Evolutionary conservation across 2,888 invertebrate genomes (phyloP).

Genomic region (Ptilodon capucinus): DNA sequence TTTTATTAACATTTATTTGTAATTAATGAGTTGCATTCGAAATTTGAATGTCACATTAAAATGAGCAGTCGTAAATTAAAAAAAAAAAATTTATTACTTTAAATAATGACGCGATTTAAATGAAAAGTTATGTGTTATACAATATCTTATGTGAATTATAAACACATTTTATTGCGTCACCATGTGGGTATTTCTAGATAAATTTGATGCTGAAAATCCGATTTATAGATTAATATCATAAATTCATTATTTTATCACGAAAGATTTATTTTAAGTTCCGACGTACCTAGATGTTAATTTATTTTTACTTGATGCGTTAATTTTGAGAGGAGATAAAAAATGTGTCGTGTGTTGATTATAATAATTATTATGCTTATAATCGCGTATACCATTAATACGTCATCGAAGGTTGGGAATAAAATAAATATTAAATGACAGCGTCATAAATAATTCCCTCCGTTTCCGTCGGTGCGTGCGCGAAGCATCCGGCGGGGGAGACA

Average conservation of each 20-base stretch:
- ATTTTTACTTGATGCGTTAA: constrained; percentile 10
- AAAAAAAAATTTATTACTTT: constrained; percentile 16
- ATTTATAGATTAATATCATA: constrained; percentile 17
- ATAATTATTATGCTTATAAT: constrained; percentile 49
- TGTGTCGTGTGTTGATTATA: constrained; percentile 28
- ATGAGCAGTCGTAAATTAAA: constrained; percentile 16
- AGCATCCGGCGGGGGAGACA: constrained; percentile 67
- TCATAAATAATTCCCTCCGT: constrained; percentile 61
- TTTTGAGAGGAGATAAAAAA: constrained; percentile 8
- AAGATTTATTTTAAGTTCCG: constrained; percentile 11
- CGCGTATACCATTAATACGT: constrained; percentile 58
- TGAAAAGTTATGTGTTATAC: constrained; percentile 16
- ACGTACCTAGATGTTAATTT: constrained; percentile 14
- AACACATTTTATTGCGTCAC: constrained; percentile 15
- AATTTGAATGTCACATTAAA: background rate
- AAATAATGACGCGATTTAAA: constrained; percentile 18
- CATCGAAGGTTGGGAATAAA: constrained; percentile 57
- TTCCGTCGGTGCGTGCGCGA: constrained; percentile 63
- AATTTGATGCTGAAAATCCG: constrained; percentile 12
- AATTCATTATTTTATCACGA: constrained; percentile 22
- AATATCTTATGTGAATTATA: constrained; percentile 13
- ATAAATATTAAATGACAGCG: constrained; percentile 62
- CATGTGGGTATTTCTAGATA: constrained; percentile 19
- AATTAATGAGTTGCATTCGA: constrained; percentile 4
- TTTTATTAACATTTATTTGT: no score